Percentiles rank a stretch among this genome's conserved stretches.
These are phyloP conservation scores for Glyphotaelius pellucidus DNA, from an alignment of 2,888 invertebrate species.

Conservation along the genomic window DNA sequence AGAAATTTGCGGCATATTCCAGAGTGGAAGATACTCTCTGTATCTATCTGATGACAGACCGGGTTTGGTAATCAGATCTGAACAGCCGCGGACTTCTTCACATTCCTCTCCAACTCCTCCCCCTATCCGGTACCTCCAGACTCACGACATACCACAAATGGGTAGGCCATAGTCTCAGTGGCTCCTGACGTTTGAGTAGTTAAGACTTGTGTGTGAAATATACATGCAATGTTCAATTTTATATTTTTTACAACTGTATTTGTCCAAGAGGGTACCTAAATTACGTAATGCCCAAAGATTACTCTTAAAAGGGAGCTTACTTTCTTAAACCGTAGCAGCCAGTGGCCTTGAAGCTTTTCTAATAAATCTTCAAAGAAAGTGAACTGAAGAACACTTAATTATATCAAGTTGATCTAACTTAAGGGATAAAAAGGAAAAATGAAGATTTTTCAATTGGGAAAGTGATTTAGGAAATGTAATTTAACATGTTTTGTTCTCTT, in stretches of 20 bases:
- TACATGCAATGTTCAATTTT: no score
- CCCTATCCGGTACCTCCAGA: no score
- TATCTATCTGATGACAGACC: no score
- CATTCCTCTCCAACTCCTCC: no score
- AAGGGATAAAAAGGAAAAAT: background rate
- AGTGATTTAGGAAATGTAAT: background rate
- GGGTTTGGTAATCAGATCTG: no score
- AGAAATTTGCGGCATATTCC: no score
- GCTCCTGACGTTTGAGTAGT: no score
- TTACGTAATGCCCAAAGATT: background rate
- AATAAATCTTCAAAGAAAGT: background rate
- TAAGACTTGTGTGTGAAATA: no score
- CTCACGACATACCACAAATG: no score
- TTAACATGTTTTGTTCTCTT: background rate
- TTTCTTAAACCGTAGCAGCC: background rate
- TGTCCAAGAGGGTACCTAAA: background rate
- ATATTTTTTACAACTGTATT: background rate
- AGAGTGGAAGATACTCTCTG: no score
- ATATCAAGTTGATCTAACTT: background rate
- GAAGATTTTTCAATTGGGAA: background rate
- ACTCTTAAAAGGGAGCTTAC: background rate
- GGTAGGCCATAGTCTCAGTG: no score
- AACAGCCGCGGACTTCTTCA: no score
- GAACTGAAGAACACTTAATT: background rate
- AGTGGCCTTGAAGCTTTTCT: background rate